Conservation (phyloP, 2,888 invertebrate genomes). For the Mesochorus sp. region DNA sequence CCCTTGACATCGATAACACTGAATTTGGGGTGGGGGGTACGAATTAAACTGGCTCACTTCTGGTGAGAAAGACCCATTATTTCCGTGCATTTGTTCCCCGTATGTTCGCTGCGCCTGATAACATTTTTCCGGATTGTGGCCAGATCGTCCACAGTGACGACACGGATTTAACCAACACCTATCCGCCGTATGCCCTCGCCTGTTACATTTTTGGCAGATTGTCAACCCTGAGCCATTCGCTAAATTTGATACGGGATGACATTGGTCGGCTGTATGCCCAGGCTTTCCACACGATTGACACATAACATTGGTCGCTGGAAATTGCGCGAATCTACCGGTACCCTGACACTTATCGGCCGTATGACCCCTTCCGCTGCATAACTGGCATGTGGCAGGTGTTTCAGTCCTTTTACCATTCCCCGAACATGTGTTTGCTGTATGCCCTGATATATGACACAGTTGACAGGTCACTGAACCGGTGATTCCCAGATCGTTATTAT, state of each 20-base stretch:
- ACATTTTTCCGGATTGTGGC: constrained; percentile 1
- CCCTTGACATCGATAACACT: background rate
- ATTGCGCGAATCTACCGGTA: too few species aligned
- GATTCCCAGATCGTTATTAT: too few species aligned
- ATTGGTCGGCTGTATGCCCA: background rate
- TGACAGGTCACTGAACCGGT: too few species aligned
- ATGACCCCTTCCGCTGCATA: too few species aligned
- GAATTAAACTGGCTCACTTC: too few species aligned
- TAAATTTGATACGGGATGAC: background rate
- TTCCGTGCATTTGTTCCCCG: background rate
- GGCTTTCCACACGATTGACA: background rate
- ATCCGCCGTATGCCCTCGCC: background rate
- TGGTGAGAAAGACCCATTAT: background rate
- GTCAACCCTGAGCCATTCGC: background rate
- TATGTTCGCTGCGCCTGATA: background rate
- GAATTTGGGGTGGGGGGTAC: background rate
- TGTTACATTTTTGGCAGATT: background rate
- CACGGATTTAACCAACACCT: background rate
- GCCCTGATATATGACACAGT: too few species aligned
- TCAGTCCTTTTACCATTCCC: too few species aligned
- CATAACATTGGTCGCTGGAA: background rate
- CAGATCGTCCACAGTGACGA: background rate
- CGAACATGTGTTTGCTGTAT: too few species aligned
- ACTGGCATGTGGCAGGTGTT: too few species aligned
- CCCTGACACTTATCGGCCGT: too few species aligned